Percentiles rank a stretch among this genome's conserved stretches.
Conservation (phyloP, 1,140 invertebrate species). For the Charaxes varanes region DNA sequence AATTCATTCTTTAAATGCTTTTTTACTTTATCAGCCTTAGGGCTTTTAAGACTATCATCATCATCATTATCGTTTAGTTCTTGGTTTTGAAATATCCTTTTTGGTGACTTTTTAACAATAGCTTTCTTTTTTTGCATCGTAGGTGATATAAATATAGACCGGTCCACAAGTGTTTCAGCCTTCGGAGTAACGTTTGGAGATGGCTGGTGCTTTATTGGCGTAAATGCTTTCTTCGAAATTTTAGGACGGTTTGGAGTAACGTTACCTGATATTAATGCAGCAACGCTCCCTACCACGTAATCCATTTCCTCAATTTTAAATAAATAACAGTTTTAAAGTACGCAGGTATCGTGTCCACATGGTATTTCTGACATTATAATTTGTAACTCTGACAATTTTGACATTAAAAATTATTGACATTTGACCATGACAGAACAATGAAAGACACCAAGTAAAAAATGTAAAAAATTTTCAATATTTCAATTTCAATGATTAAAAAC, state of each 20-base stretch:
- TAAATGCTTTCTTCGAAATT: conserved; percentile 41
- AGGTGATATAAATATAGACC: conserved; percentile 60
- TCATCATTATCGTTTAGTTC: conserved; percentile 35
- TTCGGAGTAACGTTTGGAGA: conserved; percentile 66
- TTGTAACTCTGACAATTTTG: too few relatives aligned
- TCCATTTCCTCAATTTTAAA: conserved; percentile 37
- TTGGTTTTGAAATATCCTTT: conserved; percentile 61
- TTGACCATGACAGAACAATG: too few relatives aligned
- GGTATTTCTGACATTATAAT: too few relatives aligned
- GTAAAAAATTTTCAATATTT: too few relatives aligned
- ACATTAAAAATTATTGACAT: too few relatives aligned
- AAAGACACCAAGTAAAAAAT: too few relatives aligned
- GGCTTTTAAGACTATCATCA: conserved; percentile 28
- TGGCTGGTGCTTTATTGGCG: conserved; percentile 60
- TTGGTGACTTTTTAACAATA: conserved; percentile 64
- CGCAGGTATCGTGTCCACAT: conserved; percentile 14
- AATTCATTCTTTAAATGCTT: conserved; percentile 56
- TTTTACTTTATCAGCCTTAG: conserved; percentile 59
- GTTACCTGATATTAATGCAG: conserved; percentile 58
- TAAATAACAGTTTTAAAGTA: conserved; percentile 1
- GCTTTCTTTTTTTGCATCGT: conserved; percentile 61
- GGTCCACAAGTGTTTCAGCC: conserved; percentile 51
- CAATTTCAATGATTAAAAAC: too few relatives aligned
- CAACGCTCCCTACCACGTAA: conserved; percentile 60
- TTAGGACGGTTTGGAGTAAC: conserved; percentile 62